phyloP scores from a whole-genome alignment of 1,140 invertebrate species.

The Panagrolaimus sp. region DNA sequence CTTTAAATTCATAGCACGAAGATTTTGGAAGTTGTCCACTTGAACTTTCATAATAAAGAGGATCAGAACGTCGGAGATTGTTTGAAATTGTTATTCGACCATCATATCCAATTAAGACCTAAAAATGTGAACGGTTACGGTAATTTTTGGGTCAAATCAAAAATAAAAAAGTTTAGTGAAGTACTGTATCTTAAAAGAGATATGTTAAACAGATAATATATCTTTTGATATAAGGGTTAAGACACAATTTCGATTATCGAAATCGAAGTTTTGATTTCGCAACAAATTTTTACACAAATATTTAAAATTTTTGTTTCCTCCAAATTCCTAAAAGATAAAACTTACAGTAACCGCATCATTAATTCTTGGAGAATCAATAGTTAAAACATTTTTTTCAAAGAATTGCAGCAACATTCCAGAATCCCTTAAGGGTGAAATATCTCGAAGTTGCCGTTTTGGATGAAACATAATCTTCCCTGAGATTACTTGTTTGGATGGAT shows the following conservation, averaged over 20 bases:
- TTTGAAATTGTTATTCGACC: slow-evolving; percentile 51
- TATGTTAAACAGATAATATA: no score
- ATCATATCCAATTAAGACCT: slow-evolving; percentile 55
- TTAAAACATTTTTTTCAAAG: slow-evolving; percentile 33
- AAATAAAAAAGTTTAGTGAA: neutral
- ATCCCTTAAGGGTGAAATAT: slow-evolving; percentile 32
- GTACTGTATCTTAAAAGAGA: neutral
- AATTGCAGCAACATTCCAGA: slow-evolving; percentile 44
- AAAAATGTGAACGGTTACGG: slow-evolving; percentile 14
- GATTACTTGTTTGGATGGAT: slow-evolving; percentile 36
- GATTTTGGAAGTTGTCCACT: slow-evolving; percentile 35
- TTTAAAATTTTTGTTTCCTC: no score
- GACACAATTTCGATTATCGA: no score
- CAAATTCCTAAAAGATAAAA: slow-evolving; percentile 9
- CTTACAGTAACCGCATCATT: slow-evolving; percentile 29
- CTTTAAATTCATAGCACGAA: slow-evolving; percentile 44
- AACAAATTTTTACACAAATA: no score
- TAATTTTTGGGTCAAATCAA: no score
- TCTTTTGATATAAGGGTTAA: no score
- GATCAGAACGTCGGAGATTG: slow-evolving; percentile 25
- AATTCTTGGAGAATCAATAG: slow-evolving; percentile 26
- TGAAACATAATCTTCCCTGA: slow-evolving; percentile 41
- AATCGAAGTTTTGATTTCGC: no score
- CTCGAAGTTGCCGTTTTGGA: slow-evolving; percentile 29
- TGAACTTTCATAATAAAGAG: slow-evolving; percentile 27